Base-by-base conservation (phyloP, 2,888 invertebrate genomes). In the Sarcophaga subvicina region DNA sequence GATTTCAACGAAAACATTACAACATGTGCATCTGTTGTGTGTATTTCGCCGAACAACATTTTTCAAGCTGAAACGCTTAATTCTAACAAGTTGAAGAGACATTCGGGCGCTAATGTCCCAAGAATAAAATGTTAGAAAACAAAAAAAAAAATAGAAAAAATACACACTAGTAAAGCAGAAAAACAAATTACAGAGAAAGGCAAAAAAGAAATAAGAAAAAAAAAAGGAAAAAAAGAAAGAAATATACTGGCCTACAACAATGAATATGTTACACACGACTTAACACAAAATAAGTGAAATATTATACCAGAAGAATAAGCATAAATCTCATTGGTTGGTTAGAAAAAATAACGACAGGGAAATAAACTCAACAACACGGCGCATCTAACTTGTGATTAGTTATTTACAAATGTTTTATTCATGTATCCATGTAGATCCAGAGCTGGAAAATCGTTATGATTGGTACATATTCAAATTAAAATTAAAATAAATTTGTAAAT, bases 291-390 rank as follows among this genome's bases (percentile, higher is more conserved):
- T 72, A 80, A 77, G 77, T 81, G 72, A 85, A 77, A 77, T 77
- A 71, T 85, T 80, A 80, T 66, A 45, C 27, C 63, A 67, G 62
- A 49, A 76, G 75, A 76, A 86, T 83, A 80, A 86, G 71, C 80
- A 82, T 69, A 86, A 86, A 83, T 80, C 83, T 77, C 67, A 86
- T 83, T 86, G 86, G 82, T 62, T 83, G 86, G 25, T 80, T 66
- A 67, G 62, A 76, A 79, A 79, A 49, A 66, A 79, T 60, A 75
- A 67, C 64, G 37, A 62, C 79, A 67, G 64, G 49, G 62, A 75
- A 81, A 82, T 66, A 45, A 82, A 76, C 71, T 76, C 82, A 79
- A 82, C 79, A 79, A 80, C 76, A 86, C 82, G 63, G 69, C 76
- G 80, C 86, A 83, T 80, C 82, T 86, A 72, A 72, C 76, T 66